Percentiles rank a stretch among this genome's conserved stretches.
Evolutionary conservation across 1,140 invertebrate species (phyloP).

Genomic region (Schmidtea mediterranea): DNA sequence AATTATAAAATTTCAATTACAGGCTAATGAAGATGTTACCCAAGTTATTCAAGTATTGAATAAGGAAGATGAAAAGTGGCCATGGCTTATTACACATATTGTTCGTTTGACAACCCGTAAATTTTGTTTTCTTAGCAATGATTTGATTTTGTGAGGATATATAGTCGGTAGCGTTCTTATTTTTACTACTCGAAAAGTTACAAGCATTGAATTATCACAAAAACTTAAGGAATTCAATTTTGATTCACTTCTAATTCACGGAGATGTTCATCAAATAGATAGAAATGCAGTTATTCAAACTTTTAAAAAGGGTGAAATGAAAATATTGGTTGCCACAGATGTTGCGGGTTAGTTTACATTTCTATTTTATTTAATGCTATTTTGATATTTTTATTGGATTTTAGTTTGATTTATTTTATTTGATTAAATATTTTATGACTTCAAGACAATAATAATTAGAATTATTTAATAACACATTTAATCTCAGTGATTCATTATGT

Average conservation of each 20-base stretch:
- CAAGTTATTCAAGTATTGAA: slow-evolving; percentile 52
- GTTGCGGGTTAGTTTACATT: slow-evolving; percentile 72
- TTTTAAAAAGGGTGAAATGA: slow-evolving; percentile 71
- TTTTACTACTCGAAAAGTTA: slow-evolving; percentile 86
- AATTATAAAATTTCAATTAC: neutral
- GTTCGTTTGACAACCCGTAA: slow-evolving; percentile 27
- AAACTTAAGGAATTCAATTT: neutral
- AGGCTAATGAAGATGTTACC: slow-evolving; percentile 67
- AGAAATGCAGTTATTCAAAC: slow-evolving; percentile 76
- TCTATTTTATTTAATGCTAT: too few species aligned
- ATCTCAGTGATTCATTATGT: too few species aligned
- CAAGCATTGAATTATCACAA: slow-evolving; percentile 30
- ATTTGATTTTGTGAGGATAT: slow-evolving; percentile 9
- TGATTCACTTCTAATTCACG: slow-evolving; percentile 43
- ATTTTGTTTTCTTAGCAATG: neutral
- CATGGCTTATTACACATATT: slow-evolving; percentile 55
- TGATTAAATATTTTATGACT: too few species aligned
- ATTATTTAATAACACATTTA: too few species aligned
- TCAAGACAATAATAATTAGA: too few species aligned
- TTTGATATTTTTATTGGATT: too few species aligned
- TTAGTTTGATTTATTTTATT: too few species aligned
- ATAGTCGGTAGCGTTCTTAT: slow-evolving; percentile 58
- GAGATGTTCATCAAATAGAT: slow-evolving; percentile 90
- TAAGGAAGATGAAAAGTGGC: slow-evolving; percentile 54
- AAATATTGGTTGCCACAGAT: slow-evolving; percentile 78